phyloP scores from a whole-genome alignment of 2,797 vertebrate species.

The Poecile montanus region DNA sequence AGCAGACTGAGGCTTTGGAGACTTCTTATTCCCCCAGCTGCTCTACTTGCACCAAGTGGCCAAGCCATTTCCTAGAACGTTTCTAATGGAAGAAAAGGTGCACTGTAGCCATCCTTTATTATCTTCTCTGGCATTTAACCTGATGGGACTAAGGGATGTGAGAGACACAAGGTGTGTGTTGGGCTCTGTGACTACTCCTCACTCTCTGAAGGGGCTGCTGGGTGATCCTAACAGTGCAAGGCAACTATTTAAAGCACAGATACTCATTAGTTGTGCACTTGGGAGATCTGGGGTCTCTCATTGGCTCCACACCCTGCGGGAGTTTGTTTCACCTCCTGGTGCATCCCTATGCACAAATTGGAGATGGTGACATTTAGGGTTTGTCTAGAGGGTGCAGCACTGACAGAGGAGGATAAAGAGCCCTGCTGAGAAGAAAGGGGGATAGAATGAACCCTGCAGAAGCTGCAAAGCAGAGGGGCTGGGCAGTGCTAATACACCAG shows the following conservation, averaged over 20 bases:
- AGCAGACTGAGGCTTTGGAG: background rate
- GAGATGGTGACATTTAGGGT: background rate
- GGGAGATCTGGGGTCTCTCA: background rate
- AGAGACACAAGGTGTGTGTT: accelerated
- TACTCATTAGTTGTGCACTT: background rate
- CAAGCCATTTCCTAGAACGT: background rate
- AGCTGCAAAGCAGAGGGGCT: background rate
- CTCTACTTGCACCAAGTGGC: background rate
- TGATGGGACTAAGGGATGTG: background rate
- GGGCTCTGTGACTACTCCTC: background rate
- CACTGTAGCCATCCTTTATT: background rate
- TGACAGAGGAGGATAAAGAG: background rate
- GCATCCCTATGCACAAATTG: background rate
- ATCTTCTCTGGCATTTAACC: background rate
- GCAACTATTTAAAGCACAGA: background rate
- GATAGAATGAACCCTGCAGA: background rate
- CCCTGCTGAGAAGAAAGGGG: background rate
- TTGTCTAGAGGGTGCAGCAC: background rate
- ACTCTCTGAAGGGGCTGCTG: background rate
- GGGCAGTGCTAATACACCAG: accelerated
- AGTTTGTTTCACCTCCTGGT: background rate
- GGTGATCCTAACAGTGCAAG: background rate
- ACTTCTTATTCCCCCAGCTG: background rate
- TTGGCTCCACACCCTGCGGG: accelerated
- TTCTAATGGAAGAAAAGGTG: background rate